Base-by-base conservation (phyloP, 1,140 invertebrate species). In the Arion vulgaris region DNA sequence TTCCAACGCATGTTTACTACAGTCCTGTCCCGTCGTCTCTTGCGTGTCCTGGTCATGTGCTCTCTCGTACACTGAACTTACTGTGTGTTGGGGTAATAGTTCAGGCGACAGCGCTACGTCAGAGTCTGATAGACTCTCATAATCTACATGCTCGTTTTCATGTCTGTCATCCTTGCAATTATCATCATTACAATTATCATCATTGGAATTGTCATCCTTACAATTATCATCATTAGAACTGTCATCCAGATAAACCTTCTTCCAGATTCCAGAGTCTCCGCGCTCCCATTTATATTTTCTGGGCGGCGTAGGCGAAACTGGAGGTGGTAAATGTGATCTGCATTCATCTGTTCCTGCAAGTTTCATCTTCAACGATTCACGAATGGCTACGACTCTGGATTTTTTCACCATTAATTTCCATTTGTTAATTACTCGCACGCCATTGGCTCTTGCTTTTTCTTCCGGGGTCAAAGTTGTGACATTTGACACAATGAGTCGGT, bases 251-350 rank as follows among this genome's bases (percentile, higher is more conserved):
- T 84, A 84, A 7, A 82, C 53, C 32, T 85, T 85, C 45, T 76
- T 82, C 84, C 84, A 85, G 0, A 85, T 80, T 0, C 84, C 84
- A 15, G 80, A 49, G 9, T 85, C 84, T 13, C 69, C 68, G 11
- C 81, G 45, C 19, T 80, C 84, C 84, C 84, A 85, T 39, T 80
- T 82, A 72, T 82, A 85, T 77, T 80, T 85, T n/a, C 80, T 53
- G 17, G 80, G 81, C 2, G 81, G 84, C 26, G 76, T 76, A 19
- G 81, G 84, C 4, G 84, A 82, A 23, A 85, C 53, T 5, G 81
- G 81, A 51, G 80, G 49, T 38, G 80, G 57, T 23, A 73, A 36
- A 32, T 28, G 57, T n/a, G 81, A 62, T 1, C 28, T 34, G 49
- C 19, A 38, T 1, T 68, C 66, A 41, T 45, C 51, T 15, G 19